Evolutionary conservation across 2,113 vertebrate genomes (phyloP).

Genomic region (Polypterus senegalus): DNA sequence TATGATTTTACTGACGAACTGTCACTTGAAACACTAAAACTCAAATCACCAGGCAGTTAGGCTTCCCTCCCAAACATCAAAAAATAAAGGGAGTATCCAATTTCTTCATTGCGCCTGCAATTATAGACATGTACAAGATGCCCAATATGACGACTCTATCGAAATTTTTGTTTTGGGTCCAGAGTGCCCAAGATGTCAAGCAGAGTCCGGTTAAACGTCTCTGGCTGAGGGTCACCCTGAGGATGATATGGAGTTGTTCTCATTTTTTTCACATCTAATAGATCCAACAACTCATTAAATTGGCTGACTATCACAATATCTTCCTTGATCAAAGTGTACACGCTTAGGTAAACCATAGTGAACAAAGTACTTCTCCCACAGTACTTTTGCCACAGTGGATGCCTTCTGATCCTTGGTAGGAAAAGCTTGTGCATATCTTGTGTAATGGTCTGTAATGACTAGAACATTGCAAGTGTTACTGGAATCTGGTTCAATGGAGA

Average conservation of each 20-base stretch:
- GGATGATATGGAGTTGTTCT: not conserved
- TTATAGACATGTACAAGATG: conserved; percentile 13
- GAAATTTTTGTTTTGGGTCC: not conserved
- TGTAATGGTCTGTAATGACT: not conserved
- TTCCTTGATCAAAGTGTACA: not conserved
- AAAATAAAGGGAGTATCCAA: conserved; percentile 12
- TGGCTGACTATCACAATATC: not conserved
- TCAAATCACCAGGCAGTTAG: conserved; percentile 15
- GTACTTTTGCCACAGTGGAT: conserved; percentile 1
- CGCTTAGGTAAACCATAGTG: not conserved
- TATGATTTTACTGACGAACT: conserved; percentile 10
- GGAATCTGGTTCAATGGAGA: not conserved
- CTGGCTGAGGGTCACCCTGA: conserved; percentile 6
- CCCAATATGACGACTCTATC: conserved; percentile 2
- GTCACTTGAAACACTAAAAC: conserved; percentile 9
- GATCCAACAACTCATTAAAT: no score
- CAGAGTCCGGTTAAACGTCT: conserved; percentile 6
- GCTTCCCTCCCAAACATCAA: conserved; percentile 15
- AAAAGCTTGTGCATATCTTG: conserved; percentile 7
- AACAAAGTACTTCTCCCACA: conserved; percentile 3
- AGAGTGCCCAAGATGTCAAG: conserved; percentile 7
- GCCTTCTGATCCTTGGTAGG: conserved; percentile 5
- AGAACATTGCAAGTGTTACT: conserved; percentile 5
- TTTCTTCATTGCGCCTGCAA: conserved; percentile 15
- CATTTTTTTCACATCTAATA: no score